Conservation (phyloP, 1,140 invertebrate species). For the Tetragnatha versicolor region DNA sequence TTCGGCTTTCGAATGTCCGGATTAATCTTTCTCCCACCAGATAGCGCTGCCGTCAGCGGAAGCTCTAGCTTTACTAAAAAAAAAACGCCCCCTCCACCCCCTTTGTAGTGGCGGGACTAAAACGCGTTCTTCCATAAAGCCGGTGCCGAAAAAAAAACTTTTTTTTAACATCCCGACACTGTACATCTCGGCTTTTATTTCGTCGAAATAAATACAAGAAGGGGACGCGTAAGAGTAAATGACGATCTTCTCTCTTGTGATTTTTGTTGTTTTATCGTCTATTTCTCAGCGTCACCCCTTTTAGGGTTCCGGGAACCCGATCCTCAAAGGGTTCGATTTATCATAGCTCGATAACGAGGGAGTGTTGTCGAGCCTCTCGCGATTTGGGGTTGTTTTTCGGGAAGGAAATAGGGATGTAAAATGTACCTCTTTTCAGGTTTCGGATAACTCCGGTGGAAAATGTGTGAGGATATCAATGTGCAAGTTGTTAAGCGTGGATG, state of each 20-base stretch:
- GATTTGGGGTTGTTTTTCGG: no score
- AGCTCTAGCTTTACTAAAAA: conserved; percentile 16
- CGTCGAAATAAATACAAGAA: conserved; percentile 13
- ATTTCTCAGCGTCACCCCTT: conserved; percentile 23
- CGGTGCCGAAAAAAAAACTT: neutral
- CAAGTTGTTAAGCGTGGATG: no score
- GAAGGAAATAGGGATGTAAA: no score
- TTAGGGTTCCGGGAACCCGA: conserved; percentile 23
- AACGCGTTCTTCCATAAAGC: conserved; percentile 37
- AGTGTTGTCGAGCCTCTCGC: conserved; percentile 9
- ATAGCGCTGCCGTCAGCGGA: conserved; percentile 39
- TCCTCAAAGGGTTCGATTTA: conserved; percentile 28
- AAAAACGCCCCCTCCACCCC: neutral
- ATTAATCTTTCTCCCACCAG: conserved; percentile 45
- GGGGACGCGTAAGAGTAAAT: conserved; percentile 33
- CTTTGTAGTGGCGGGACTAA: conserved; percentile 8
- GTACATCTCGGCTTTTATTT: conserved; percentile 30
- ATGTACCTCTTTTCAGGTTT: no score
- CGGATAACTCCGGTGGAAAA: no score
- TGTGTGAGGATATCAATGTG: no score
- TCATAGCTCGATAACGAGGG: conserved; percentile 25
- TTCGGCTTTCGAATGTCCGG: conserved; percentile 46
- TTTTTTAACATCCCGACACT: neutral
- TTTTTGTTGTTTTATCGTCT: conserved; percentile 37
- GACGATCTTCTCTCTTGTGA: conserved; percentile 31